Conservation (phyloP, 2,797 vertebrate genomes). For the Channa striata region DNA sequence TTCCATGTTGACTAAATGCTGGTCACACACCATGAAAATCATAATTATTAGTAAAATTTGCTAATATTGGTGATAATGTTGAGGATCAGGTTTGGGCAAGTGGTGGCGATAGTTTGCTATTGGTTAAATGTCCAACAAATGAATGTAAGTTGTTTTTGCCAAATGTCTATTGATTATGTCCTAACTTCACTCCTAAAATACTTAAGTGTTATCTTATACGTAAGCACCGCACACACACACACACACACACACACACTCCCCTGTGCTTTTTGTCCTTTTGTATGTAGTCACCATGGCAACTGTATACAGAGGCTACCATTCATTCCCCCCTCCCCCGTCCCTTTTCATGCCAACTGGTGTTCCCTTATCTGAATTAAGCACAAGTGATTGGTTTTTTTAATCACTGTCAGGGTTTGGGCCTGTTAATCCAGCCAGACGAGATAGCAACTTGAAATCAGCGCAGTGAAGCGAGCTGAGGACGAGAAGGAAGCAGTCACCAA, state of each 20-base stretch:
- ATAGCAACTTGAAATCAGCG: slow-evolving; percentile 15
- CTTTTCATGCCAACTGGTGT: slow-evolving; percentile 32
- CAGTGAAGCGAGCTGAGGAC: slow-evolving; percentile 12
- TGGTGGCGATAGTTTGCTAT: too few species aligned
- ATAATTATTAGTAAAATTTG: too few species aligned
- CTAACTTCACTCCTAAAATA: slow-evolving; percentile 6
- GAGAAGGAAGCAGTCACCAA: slow-evolving; percentile 1
- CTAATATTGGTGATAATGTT: too few species aligned
- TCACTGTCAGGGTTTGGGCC: slow-evolving; percentile 47
- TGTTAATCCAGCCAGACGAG: slow-evolving; percentile 49
- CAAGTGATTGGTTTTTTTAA: slow-evolving; percentile 60
- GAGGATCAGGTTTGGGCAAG: too few species aligned
- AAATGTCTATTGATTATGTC: too few species aligned
- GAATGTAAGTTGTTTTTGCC: too few species aligned
- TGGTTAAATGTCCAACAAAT: too few species aligned
- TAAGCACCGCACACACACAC: slow-evolving; percentile 3
- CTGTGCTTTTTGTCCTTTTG: slow-evolving; percentile 55
- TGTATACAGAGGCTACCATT: slow-evolving; percentile 49
- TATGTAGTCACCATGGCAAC: slow-evolving; percentile 57
- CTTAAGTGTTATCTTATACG: slow-evolving; percentile 1
- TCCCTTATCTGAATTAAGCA: slow-evolving; percentile 47
- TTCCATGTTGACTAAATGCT: too few species aligned
- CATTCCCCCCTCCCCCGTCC: neutral
- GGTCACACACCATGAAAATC: too few species aligned
- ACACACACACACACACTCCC: slow-evolving; percentile 31